These are phyloP conservation scores for Gymnoscopelus microlampas DNA, from an alignment of 2,797 vertebrate genomes.

Conservation along the genomic window DNA sequence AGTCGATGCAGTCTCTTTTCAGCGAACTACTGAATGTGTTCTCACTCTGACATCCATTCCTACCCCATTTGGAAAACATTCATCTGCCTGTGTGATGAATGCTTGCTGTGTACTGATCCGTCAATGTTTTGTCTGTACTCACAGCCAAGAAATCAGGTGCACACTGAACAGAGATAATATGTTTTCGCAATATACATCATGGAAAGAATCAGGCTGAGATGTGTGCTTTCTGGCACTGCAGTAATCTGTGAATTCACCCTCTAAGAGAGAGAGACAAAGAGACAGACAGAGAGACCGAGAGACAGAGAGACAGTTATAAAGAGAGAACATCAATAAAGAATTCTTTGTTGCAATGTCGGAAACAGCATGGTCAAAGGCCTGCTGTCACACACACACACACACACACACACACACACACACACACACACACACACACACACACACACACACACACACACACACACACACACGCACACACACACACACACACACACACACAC, in stretches of 20 bases:
- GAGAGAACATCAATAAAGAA: too few relatives aligned
- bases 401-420: too few relatives aligned
- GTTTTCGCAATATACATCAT: not conserved
- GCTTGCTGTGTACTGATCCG: too few relatives aligned
- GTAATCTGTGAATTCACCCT: not conserved
- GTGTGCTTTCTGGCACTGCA: not conserved
- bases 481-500: too few relatives aligned
- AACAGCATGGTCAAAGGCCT: too few relatives aligned
- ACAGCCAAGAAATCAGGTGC: not conserved
- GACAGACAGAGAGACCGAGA: not conserved
- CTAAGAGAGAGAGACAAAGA: not conserved
- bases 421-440: too few relatives aligned
- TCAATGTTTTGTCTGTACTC: conserved; percentile 1
- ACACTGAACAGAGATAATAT: not conserved
- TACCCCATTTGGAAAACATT: not conserved
- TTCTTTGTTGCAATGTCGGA: too few relatives aligned
- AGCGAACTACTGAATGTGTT: not conserved
- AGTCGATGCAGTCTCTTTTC: not conserved
- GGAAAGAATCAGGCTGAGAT: not conserved
- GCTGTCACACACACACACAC: too few relatives aligned
- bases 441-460: too few relatives aligned
- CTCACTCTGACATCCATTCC: not conserved
- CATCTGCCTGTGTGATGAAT: conserved; percentile 7
- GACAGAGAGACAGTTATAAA: too few relatives aligned
- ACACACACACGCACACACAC: too few relatives aligned